Evolutionary conservation across 2,113 vertebrate species (phyloP).

Genomic region (Symphodus melops): DNA sequence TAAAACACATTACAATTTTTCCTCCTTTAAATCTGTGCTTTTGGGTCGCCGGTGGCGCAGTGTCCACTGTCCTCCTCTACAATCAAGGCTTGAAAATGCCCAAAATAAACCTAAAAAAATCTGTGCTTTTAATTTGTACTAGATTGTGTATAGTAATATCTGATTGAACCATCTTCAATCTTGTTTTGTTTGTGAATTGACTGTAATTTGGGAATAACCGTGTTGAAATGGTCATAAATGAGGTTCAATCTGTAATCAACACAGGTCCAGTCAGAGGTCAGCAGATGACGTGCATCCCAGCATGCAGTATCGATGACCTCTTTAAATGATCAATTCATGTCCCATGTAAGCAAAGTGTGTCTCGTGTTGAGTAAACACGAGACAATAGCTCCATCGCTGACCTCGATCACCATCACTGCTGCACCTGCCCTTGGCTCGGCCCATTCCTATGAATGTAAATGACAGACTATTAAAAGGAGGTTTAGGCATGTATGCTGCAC

Average conservation of each 20-base stretch:
- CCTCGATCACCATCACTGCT: constrained; percentile 29
- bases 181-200: not conserved
- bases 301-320: constrained; percentile 7
- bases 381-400: constrained; percentile 39
- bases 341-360: constrained; percentile 6
- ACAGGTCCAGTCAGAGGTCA: constrained; percentile 2
- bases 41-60: too few species aligned
- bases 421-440: constrained; percentile 28
- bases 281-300: not conserved
- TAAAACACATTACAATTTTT: too few species aligned
- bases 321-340: constrained; percentile 19
- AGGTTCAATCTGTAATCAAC: not conserved
- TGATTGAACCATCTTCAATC: too few species aligned
- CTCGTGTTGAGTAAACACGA: constrained; percentile 22
- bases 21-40: too few species aligned
- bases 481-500: constrained; percentile 54
- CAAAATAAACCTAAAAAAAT: too few species aligned
- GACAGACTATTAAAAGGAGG: constrained; percentile 64
- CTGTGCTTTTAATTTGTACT: too few species aligned
- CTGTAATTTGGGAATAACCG: not conserved
- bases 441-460: constrained; percentile 47
- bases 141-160: too few species aligned
- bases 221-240: not conserved
- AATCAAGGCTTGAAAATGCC: too few species aligned
- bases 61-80: too few species aligned